These are phyloP conservation scores for Linhomoeus sp. DNA, from an alignment of 2,888 invertebrate genomes.

Conservation along the genomic window DNA sequence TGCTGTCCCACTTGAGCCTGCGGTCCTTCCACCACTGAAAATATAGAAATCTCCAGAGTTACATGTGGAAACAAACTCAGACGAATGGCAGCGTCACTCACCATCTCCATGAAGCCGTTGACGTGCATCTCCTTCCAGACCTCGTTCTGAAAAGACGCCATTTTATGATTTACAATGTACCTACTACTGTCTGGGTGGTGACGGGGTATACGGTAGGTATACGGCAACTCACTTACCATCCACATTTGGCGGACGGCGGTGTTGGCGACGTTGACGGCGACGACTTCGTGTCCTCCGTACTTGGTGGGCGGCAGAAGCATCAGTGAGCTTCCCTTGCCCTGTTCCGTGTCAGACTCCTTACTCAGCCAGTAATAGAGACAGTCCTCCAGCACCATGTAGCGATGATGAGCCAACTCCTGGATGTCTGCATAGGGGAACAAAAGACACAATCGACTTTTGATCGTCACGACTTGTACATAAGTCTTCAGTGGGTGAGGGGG, in stretches of 20 bases:
- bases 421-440: background rate
- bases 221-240: slow-evolving; percentile 2
- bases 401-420: slow-evolving; percentile 1
- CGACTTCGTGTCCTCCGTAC: background rate
- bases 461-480: no score
- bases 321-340: slow-evolving; percentile 2
- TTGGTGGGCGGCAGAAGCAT: slow-evolving; percentile 4
- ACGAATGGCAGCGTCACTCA: no score
- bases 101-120: slow-evolving; percentile 16
- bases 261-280: background rate
- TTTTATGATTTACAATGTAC: background rate
- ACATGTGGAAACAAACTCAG: no score
- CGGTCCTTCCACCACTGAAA: slow-evolving; percentile 19
- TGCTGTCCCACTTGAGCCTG: slow-evolving; percentile 16
- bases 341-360: slow-evolving; percentile 1
- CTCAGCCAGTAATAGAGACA: slow-evolving; percentile 6
- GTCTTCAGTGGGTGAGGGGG: no score
- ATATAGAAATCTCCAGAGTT: no score
- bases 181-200: background rate
- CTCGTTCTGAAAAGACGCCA: slow-evolving; percentile 12
- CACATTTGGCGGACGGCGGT: slow-evolving; percentile 3
- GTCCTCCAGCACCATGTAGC: slow-evolving; percentile 5
- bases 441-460: no score
- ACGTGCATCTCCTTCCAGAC: slow-evolving; percentile 23
- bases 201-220: no score